Base-by-base conservation (phyloP, 2,113 vertebrate species). In the Petroica traversi region DNA sequence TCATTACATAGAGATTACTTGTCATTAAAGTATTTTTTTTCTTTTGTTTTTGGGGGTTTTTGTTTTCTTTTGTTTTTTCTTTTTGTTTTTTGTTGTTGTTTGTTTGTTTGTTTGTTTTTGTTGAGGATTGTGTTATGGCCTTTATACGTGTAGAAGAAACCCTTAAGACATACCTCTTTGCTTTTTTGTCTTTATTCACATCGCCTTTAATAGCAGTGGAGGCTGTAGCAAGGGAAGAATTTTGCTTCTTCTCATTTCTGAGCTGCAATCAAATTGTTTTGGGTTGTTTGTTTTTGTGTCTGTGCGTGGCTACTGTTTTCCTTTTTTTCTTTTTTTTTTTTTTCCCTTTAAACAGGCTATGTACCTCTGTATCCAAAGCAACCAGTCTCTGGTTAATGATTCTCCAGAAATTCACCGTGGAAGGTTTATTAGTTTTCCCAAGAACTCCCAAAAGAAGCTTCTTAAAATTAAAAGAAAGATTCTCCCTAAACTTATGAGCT, bases 311-410 rank as follows among this genome's bases (percentile, higher is more conserved):
- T 71, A 26, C 25, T 41, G 5, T 4, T 29, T 41, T 26, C 3
- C 33, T 31, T 17, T 24, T 41, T 2, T n/a, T 29, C 48, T 57
- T 13, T n/a, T 13, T 48, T 2, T 34, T 36, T 34, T 36, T 75
- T 72, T 80, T 33, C n/a, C n/a, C n/a, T n/a, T n/a, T 20, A 82
- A 51, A 81, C 89, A 83, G 57, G 58, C 79, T 97, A 82, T 34
- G 25, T 96, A 95, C 93, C 94, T 97, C 94, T 81, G 97, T 97
- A 97, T 95, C 96, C 96, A 97, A 51, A 79, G 94, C 94, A 98
- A 98, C 97, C 94, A 88, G 95, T 95, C 92, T 97, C 93, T 88
- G 63, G 82, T 95, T 98, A 97, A 97, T 94, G 91, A 95, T 90
- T 97, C 86, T 94, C 95, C 87, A 97, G 79, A 96, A 97, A 97